A percentile compares a stretch with the other conserved stretches of the same genome.
phyloP scores from a whole-genome alignment of 2,888 invertebrate genomes.

The Leptinotarsa tumamoca region DNA sequence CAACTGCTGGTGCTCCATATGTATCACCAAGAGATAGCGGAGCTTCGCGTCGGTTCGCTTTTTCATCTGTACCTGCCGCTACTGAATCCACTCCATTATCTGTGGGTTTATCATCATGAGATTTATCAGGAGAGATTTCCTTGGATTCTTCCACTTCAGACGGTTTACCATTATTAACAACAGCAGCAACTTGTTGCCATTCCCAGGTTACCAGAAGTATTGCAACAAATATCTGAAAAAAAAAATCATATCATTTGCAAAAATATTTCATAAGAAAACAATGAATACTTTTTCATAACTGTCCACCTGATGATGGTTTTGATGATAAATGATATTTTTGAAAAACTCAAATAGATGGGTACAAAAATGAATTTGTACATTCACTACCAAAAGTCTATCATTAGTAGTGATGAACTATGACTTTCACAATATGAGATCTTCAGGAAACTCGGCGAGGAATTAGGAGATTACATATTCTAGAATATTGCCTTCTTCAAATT shows the following conservation, averaged over 20 bases:
- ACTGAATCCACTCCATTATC: slow-evolving; percentile 54
- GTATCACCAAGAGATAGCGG: slow-evolving; percentile 61
- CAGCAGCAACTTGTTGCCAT: slow-evolving; percentile 61
- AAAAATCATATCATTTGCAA: slow-evolving; percentile 29
- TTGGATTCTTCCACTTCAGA: slow-evolving; percentile 49
- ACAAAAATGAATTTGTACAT: too few relatives aligned
- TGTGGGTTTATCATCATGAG: slow-evolving; percentile 39
- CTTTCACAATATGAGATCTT: too few relatives aligned
- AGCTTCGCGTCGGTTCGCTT: slow-evolving; percentile 62
- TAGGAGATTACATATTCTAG: too few relatives aligned
- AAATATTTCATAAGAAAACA: too few relatives aligned
- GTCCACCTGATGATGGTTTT: too few relatives aligned
- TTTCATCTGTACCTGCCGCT: slow-evolving; percentile 58
- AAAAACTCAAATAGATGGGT: too few relatives aligned
- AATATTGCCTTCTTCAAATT: too few relatives aligned
- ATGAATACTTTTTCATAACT: too few relatives aligned
- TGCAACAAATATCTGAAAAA: slow-evolving; percentile 60
- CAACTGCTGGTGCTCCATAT: slow-evolving; percentile 71
- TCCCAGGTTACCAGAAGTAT: slow-evolving; percentile 56
- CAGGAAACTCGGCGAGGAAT: too few relatives aligned
- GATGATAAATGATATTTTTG: too few relatives aligned
- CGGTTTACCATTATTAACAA: slow-evolving; percentile 61
- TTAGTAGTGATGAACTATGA: too few relatives aligned
- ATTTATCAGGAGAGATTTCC: slow-evolving; percentile 36
- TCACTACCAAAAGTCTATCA: too few relatives aligned